Evolutionary conservation across 2,113 vertebrate species (phyloP).

Genomic region (Xyrauchen texanus): DNA sequence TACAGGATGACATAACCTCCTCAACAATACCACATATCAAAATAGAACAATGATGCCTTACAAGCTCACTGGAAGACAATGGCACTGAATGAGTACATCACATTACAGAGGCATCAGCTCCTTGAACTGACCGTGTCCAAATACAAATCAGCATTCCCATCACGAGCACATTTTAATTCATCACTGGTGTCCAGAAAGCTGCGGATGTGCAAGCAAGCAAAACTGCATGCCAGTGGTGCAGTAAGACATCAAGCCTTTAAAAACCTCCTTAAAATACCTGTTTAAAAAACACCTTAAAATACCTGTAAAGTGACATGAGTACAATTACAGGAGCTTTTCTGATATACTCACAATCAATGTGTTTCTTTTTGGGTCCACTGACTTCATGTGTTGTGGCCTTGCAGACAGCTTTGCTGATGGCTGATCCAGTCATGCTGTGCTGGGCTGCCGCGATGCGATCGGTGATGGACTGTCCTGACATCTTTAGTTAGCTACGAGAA

Average conservation of each 20-base stretch:
- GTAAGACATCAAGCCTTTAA: not conserved
- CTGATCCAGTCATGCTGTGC: slow-evolving; percentile 87
- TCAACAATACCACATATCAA: not conserved
- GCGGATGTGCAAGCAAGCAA: slow-evolving; percentile 24
- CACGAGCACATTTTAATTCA: slow-evolving; percentile 17
- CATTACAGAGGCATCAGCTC: not conserved
- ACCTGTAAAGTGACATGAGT: no score
- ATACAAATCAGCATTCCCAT: slow-evolving; percentile 33
- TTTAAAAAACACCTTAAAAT: no score
- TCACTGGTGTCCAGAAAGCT: slow-evolving; percentile 24
- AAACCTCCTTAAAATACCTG: no score
- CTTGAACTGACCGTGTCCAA: not conserved
- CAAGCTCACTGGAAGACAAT: not conserved
- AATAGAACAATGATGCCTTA: not conserved
- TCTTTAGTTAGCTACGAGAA: slow-evolving; percentile 60
- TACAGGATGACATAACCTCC: not conserved
- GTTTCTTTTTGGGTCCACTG: slow-evolving; percentile 90
- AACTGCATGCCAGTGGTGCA: not conserved
- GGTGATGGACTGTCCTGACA: slow-evolving; percentile 88
- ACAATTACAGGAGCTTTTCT: not conserved
- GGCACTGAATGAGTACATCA: not conserved
- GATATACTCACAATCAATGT: slow-evolving; percentile 87
- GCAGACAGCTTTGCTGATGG: slow-evolving; percentile 85
- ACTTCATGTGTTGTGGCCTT: slow-evolving; percentile 89
- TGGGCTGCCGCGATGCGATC: slow-evolving; percentile 86